Percentiles rank a stretch among this genome's conserved stretches.
These are phyloP conservation scores for Psittacula cyanocephala DNA, from an alignment of 2,113 vertebrate species.

Conservation along the genomic window DNA sequence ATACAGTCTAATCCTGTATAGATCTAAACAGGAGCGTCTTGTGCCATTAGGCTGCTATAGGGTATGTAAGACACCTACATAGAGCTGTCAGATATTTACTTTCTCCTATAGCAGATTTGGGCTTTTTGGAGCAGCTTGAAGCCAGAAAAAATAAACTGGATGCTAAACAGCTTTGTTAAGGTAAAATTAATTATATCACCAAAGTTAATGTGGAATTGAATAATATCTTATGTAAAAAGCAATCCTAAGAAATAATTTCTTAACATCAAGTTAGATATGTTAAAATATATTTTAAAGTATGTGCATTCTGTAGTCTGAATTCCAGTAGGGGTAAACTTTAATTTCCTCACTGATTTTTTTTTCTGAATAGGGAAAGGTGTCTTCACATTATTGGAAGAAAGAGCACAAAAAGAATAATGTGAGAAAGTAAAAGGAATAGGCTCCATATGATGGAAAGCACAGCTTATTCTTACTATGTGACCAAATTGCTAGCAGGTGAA, in stretches of 20 bases:
- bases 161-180: background rate
- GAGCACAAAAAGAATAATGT: background rate
- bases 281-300: background rate
- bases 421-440: background rate
- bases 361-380: background rate
- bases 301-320: background rate
- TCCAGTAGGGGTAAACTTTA: background rate
- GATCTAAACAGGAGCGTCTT: background rate
- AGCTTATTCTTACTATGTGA: background rate
- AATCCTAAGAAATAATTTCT: background rate
- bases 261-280: background rate
- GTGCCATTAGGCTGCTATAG: background rate
- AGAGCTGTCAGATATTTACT: background rate
- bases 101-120: background rate
- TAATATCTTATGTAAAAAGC: background rate
- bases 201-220: background rate
- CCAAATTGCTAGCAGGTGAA: background rate
- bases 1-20: background rate
- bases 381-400: background rate
- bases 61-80: background rate
- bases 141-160: background rate
- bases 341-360: background rate
- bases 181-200: background rate
- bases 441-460: background rate
- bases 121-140: background rate